Percentiles rank a stretch among this genome's conserved stretches.
Conservation (phyloP, 1,140 invertebrate genomes). For the Eupristina koningsbergeri region DNA sequence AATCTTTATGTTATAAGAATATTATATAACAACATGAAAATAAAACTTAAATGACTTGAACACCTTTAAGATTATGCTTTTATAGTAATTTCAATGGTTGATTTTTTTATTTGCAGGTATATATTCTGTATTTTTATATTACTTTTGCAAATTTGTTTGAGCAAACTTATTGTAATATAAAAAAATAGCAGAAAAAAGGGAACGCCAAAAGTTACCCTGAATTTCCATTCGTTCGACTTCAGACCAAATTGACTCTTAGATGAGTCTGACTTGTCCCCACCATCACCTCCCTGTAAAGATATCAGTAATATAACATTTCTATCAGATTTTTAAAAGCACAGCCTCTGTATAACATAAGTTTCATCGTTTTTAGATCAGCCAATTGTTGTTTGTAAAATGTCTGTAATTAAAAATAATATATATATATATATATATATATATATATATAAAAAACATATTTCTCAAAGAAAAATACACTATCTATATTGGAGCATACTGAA, state of each 20-base stretch:
- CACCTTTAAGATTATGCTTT: too few relatives aligned
- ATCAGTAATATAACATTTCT: conserved; percentile 62
- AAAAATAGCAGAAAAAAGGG: conserved; percentile 61
- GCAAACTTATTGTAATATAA: conserved; percentile 58
- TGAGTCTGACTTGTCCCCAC: conserved; percentile 73
- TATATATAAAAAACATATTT: too few relatives aligned
- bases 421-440: too few relatives aligned
- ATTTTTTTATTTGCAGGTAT: neutral
- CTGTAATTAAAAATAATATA: conserved; percentile 29
- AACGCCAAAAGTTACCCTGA: conserved; percentile 79
- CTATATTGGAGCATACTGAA: too few relatives aligned
- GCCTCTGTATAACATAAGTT: conserved; percentile 5
- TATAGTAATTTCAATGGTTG: conserved; percentile 17
- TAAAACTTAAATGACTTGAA: neutral
- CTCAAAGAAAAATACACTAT: too few relatives aligned
- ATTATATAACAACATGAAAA: neutral
- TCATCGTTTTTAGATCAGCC: neutral
- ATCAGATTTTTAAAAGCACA: conserved; percentile 44
- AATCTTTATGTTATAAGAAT: conserved; percentile 58
- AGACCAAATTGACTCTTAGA: conserved; percentile 73
- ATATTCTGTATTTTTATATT: too few relatives aligned
- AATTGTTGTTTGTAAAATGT: neutral
- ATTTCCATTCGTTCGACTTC: conserved; percentile 86
- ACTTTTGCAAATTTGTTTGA: conserved; percentile 26
- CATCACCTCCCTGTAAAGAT: conserved; percentile 75